phyloP scores from a whole-genome alignment of 2,797 vertebrate species.

The Eutrigla gurnardus region DNA sequence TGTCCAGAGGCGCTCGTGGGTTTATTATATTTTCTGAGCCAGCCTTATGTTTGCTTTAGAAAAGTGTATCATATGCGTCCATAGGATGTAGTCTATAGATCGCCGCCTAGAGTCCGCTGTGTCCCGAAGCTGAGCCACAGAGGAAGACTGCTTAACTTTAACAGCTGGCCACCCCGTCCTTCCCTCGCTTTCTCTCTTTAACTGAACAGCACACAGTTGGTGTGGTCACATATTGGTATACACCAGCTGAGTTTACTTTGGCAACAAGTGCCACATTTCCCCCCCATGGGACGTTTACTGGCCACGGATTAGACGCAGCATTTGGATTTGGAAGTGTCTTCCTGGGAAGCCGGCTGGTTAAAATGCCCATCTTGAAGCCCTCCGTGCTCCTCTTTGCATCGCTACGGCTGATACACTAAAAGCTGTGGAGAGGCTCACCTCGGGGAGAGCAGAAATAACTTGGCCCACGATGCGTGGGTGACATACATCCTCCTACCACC shows the following conservation, averaged over 20 bases:
- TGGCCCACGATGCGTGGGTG: constrained; percentile 19
- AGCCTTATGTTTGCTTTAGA: constrained; percentile 15
- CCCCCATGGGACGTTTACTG: constrained; percentile 7
- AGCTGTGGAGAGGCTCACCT: constrained; percentile 58
- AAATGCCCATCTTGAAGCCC: constrained; percentile 60
- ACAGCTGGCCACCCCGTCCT: constrained; percentile 26
- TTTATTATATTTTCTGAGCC: constrained; percentile 3
- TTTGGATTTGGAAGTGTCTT: constrained; percentile 48
- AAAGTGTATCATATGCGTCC: neutral
- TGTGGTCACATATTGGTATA: constrained; percentile 31
- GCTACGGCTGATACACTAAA: constrained; percentile 27
- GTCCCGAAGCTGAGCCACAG: constrained; percentile 13
- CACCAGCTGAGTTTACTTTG: constrained; percentile 36
- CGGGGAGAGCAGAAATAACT: constrained; percentile 63
- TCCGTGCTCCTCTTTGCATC: constrained; percentile 45
- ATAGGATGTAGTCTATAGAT: constrained; percentile 1
- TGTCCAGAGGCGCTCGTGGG: neutral
- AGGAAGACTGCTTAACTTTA: constrained; percentile 38
- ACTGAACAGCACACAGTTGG: constrained; percentile 36
- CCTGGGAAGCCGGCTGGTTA: constrained; percentile 38
- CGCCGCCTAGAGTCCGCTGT: constrained; percentile 16
- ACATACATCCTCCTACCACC: constrained; percentile 36
- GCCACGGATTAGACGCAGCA: constrained; percentile 35
- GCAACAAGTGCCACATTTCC: constrained; percentile 32
- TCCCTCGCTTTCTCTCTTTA: constrained; percentile 23